Percentiles rank a stretch among this genome's conserved stretches.
Conservation (phyloP, 2,888 invertebrate genomes). For the Thumatha senex region DNA sequence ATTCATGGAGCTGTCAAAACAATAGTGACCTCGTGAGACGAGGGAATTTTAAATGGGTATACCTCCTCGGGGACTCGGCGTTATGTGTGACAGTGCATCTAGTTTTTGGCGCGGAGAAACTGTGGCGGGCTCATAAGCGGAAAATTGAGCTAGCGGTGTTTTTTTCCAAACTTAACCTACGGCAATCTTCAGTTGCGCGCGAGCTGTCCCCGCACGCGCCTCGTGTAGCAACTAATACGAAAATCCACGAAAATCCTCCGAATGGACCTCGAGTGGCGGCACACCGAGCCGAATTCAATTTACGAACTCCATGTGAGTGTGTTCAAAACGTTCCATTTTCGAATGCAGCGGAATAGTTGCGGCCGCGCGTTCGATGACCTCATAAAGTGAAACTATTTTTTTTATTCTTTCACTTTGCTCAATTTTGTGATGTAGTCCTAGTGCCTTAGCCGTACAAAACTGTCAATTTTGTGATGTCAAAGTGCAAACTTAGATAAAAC, state of each 20-base stretch:
- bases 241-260: constrained; percentile 63
- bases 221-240: constrained; percentile 54
- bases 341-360: constrained; percentile 55
- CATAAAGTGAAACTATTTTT: constrained; percentile 63
- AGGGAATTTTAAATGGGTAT: constrained; percentile 27
- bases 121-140: constrained; percentile 59
- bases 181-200: constrained; percentile 81
- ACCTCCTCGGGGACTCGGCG: constrained; percentile 26
- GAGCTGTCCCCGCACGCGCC: constrained; percentile 72
- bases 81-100: constrained; percentile 45
- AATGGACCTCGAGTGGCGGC: constrained; percentile 58
- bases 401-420: constrained; percentile 70
- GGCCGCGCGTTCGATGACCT: constrained; percentile 63
- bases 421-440: constrained; percentile 77
- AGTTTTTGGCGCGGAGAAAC: constrained; percentile 64
- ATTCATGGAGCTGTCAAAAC: constrained; percentile 72
- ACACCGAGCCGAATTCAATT: constrained; percentile 54
- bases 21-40: constrained; percentile 53
- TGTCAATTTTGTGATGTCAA: constrained; percentile 70
- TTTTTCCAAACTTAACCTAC: constrained; percentile 79
- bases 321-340: constrained; percentile 57
- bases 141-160: constrained; percentile 77
- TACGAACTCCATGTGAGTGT: constrained; percentile 53
- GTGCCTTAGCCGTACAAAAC: constrained; percentile 76
- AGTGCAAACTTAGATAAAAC: constrained; percentile 73